phyloP scores from a whole-genome alignment of 2,797 vertebrate genomes.

The Botia almorhae region DNA sequence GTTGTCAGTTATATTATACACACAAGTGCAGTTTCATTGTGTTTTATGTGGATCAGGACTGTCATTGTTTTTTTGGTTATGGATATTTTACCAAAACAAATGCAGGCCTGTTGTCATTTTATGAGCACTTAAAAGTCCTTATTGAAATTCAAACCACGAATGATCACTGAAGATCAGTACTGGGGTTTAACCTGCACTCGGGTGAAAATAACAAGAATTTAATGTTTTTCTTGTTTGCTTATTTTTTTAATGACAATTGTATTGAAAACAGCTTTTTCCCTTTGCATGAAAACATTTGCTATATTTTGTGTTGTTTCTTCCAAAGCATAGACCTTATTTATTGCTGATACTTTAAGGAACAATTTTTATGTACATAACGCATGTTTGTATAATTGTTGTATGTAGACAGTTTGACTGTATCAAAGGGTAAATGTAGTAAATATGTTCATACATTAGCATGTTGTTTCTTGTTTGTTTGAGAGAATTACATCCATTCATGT shows the following conservation, averaged over 20 bases:
- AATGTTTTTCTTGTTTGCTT: background rate
- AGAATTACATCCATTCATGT: background rate
- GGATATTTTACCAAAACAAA: background rate
- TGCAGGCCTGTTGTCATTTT: conserved; percentile 6
- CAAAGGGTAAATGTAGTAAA: conserved; percentile 53
- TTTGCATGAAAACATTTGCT: conserved; percentile 9
- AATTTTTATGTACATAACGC: conserved; percentile 66
- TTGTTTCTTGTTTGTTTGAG: background rate
- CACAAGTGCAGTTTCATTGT: background rate
- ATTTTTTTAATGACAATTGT: conserved; percentile 23
- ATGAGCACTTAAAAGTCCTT: background rate
- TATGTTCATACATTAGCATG: conserved; percentile 39
- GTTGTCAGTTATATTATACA: background rate
- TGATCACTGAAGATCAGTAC: background rate
- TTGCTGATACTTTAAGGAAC: conserved; percentile 55
- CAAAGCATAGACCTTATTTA: conserved; percentile 53
- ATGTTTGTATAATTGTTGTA: conserved; percentile 56
- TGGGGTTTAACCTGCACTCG: background rate
- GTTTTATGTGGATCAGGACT: conserved; percentile 1
- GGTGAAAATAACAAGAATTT: conserved; percentile 7
- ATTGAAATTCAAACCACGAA: background rate
- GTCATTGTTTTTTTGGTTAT: background rate
- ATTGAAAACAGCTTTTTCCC: conserved; percentile 5
- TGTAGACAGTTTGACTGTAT: conserved; percentile 46
- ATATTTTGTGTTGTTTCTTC: conserved; percentile 7